These are phyloP conservation scores for Agelaius phoeniceus DNA, from an alignment of 2,113 vertebrate species.

Conservation along the genomic window DNA sequence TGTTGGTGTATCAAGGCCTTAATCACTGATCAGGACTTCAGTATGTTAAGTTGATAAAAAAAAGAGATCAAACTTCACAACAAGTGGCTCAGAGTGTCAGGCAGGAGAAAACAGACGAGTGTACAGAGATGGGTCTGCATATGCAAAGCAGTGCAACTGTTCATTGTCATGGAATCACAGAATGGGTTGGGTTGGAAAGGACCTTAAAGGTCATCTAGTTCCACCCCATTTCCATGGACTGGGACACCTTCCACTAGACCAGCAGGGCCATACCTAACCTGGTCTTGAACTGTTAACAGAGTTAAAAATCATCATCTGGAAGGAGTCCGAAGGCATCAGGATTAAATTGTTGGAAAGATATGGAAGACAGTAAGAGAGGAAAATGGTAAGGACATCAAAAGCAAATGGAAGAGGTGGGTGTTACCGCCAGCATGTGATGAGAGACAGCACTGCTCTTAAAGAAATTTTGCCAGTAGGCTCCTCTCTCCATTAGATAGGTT, in stretches of 20 bases:
- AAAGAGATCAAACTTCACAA: neutral
- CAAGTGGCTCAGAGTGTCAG: neutral
- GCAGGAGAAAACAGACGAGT: neutral
- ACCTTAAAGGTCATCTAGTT: neutral
- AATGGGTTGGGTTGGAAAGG: rapidly evolving
- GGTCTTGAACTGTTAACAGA: neutral
- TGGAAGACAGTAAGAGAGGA: neutral
- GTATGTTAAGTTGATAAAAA: neutral
- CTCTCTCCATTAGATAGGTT: neutral
- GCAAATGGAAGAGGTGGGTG: neutral
- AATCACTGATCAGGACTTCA: neutral
- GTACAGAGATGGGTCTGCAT: neutral
- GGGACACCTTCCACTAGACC: neutral
- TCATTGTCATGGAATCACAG: neutral
- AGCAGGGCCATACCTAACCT: rapidly evolving
- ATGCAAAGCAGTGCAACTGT: neutral
- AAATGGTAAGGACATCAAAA: neutral
- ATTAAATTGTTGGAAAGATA: neutral
- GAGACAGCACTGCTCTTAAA: neutral
- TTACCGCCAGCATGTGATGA: neutral
- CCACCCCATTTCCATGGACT: rapidly evolving
- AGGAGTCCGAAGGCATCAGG: neutral
- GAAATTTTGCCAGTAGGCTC: neutral
- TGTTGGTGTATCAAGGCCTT: neutral
- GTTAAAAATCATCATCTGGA: neutral